These are phyloP conservation scores for Masticophis lateralis DNA, from an alignment of 2,797 vertebrate species.

Conservation along the genomic window DNA sequence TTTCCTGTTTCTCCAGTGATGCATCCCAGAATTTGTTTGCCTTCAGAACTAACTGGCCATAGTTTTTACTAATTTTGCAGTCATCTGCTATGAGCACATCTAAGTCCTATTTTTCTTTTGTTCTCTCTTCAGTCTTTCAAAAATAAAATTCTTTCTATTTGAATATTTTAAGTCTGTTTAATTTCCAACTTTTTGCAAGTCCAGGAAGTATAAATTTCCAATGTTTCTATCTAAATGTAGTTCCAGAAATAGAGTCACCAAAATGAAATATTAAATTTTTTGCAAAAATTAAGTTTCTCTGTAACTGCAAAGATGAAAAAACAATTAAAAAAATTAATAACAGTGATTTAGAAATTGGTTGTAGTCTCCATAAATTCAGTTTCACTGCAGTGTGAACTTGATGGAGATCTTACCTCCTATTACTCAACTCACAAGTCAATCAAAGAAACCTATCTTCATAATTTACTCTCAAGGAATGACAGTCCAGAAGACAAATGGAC, in stretches of 20 bases:
- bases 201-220: too few species aligned
- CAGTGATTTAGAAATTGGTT: too few species aligned
- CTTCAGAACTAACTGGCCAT: neutral
- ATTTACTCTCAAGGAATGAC: neutral
- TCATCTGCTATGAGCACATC: neutral
- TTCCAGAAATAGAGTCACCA: neutral
- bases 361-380: neutral
- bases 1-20: neutral
- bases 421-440: neutral
- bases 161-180: neutral
- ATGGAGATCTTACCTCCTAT: neutral
- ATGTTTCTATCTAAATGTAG: too few species aligned
- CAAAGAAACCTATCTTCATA: neutral
- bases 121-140: neutral
- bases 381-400: neutral
- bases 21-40: neutral
- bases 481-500: neutral
- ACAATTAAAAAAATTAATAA: too few species aligned
- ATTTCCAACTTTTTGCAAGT: neutral
- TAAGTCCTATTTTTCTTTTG: neutral
- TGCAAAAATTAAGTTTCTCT: neutral
- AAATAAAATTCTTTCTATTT: neutral
- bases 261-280: neutral
- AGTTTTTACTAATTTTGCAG: neutral
- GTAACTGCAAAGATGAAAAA: neutral